These are phyloP conservation scores for Damaliscus lunatus DNA, from an alignment of 2,113 vertebrate genomes.

Conservation along the genomic window DNA sequence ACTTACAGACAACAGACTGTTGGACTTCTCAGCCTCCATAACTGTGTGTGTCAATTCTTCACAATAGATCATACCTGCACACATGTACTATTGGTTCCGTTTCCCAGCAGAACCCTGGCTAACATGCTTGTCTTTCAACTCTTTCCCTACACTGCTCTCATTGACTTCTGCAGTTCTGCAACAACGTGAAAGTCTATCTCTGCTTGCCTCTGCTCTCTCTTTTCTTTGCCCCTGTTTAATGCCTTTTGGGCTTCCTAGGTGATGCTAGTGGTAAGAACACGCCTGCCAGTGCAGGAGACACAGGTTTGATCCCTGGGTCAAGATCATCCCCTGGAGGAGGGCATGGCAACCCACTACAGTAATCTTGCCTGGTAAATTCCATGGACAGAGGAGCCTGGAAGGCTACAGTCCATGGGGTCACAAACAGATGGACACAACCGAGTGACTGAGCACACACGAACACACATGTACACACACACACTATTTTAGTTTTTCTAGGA, in stretches of 20 bases:
- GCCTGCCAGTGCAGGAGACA: neutral
- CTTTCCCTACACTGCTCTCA: neutral
- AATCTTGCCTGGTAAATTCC: neutral
- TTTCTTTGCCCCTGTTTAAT: neutral
- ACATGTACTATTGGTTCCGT: neutral
- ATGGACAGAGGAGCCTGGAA: neutral
- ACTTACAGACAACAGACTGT: neutral
- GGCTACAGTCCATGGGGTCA: neutral
- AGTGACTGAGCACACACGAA: neutral
- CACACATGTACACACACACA: neutral
- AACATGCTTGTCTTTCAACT: neutral
- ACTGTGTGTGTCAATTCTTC: neutral
- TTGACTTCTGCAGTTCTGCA: neutral
- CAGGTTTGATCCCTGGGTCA: neutral
- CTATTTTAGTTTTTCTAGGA: neutral
- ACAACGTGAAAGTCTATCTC: neutral
- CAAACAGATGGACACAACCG: neutral
- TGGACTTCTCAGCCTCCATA: neutral
- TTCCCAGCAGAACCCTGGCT: neutral
- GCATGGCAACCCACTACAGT: neutral
- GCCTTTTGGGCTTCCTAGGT: neutral
- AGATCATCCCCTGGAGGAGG: neutral
- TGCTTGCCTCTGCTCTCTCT: neutral
- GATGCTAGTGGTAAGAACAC: neutral
- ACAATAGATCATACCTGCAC: neutral